phyloP scores from a whole-genome alignment of 2,113 vertebrate species.

The Lathamus discolor region DNA sequence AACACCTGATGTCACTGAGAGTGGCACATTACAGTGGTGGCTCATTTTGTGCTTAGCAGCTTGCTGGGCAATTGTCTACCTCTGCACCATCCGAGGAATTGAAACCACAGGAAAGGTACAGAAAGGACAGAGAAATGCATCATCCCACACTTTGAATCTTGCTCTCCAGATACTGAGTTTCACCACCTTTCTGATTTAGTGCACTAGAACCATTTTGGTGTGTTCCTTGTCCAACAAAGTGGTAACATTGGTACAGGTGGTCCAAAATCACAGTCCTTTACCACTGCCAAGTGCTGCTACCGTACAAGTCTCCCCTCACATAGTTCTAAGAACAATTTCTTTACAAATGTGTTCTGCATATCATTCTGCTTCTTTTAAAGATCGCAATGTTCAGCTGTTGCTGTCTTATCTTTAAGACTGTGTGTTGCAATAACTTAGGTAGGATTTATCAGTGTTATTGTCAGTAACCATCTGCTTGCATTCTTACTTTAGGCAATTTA shows the following conservation, averaged over 20 bases:
- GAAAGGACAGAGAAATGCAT: background rate
- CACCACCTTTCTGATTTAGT: background rate
- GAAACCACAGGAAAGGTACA: constrained; percentile 87
- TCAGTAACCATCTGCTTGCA: background rate
- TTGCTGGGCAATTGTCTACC: constrained; percentile 84
- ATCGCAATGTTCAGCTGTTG: background rate
- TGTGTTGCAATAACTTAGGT: background rate
- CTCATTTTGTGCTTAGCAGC: constrained; percentile 79
- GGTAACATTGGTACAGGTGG: too few species aligned
- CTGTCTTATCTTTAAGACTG: background rate
- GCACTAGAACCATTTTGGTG: background rate
- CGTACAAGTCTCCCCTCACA: background rate
- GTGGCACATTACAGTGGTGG: constrained; percentile 82
- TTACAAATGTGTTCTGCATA: background rate
- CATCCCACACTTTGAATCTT: background rate
- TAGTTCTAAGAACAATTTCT: background rate
- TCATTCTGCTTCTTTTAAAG: background rate
- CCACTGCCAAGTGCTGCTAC: background rate
- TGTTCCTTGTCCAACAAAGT: background rate
- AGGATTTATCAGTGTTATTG: background rate
- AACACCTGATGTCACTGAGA: constrained; percentile 69
- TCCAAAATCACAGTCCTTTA: background rate
- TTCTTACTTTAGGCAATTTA: constrained; percentile 82
- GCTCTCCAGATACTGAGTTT: background rate
- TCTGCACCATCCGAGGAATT: constrained; percentile 88